Evolutionary conservation across 2,113 vertebrate genomes (phyloP).

Genomic region (Pogona vitticeps): DNA sequence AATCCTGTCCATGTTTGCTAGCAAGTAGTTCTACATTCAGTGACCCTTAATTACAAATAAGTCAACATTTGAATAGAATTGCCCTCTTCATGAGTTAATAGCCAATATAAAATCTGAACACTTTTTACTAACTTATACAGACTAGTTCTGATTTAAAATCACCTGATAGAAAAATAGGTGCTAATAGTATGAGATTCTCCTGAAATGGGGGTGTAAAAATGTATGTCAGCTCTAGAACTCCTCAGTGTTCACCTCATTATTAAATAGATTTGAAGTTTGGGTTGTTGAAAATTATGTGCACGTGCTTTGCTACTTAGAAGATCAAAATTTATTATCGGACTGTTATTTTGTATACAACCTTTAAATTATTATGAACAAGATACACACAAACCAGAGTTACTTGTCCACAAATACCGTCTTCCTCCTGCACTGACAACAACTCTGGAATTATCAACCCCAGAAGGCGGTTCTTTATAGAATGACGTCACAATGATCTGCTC

Average conservation of each 20-base stretch:
- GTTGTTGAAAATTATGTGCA: background rate
- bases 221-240: background rate
- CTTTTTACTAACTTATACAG: background rate
- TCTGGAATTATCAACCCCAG: background rate
- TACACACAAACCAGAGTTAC: background rate
- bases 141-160: too few relatives aligned
- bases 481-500: background rate
- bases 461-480: background rate
- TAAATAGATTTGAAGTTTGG: background rate
- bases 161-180: background rate
- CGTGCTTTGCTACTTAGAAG: background rate
- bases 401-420: background rate
- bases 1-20: background rate
- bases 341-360: background rate
- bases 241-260: background rate
- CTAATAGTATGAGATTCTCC: background rate
- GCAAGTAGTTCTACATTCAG: background rate
- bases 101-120: too few relatives aligned
- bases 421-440: constrained; percentile 6
- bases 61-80: background rate
- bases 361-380: background rate
- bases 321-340: background rate
- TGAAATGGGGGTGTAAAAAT: background rate
- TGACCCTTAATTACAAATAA: too few relatives aligned
- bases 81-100: background rate